Conservation (phyloP, 1,140 invertebrate species). For the Calephelis nemesis region DNA sequence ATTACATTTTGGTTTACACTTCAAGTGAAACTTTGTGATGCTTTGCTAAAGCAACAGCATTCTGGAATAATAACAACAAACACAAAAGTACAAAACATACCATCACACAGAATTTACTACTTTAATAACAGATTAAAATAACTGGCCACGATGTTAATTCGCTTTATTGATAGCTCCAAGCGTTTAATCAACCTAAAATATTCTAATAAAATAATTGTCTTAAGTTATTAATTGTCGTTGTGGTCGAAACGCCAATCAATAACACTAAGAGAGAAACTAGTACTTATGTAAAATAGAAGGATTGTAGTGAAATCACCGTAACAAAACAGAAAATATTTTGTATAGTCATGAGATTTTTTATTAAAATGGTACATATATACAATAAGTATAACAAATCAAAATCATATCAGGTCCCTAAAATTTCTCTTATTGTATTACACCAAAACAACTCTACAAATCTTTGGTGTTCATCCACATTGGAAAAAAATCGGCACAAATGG, state of each 20-base stretch:
- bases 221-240: neutral
- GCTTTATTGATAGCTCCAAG: conserved; percentile 61
- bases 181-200: conserved; percentile 45
- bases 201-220: conserved; percentile 44
- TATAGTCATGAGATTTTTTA: conserved; percentile 48
- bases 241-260: neutral
- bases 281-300: conserved; percentile 28
- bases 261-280: conserved; percentile 40
- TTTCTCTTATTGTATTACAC: conserved; percentile 68
- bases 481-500: conserved; percentile 58
- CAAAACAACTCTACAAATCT: conserved; percentile 71
- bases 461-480: conserved; percentile 69
- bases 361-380: conserved; percentile 65
- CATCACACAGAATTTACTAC: conserved; percentile 52
- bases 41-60: conserved; percentile 19
- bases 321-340: conserved; percentile 28
- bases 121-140: conserved; percentile 66
- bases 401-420: conserved; percentile 70
- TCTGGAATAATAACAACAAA: conserved; percentile 27
- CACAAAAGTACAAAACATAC: conserved; percentile 42
- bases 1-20: conserved; percentile 4
- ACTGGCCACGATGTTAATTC: conserved; percentile 70
- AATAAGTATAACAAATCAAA: conserved; percentile 64
- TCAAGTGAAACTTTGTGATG: neutral
- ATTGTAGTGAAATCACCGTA: conserved; percentile 29